Base-by-base conservation (phyloP, 2,797 vertebrate species). In the Bufotes viridis region DNA sequence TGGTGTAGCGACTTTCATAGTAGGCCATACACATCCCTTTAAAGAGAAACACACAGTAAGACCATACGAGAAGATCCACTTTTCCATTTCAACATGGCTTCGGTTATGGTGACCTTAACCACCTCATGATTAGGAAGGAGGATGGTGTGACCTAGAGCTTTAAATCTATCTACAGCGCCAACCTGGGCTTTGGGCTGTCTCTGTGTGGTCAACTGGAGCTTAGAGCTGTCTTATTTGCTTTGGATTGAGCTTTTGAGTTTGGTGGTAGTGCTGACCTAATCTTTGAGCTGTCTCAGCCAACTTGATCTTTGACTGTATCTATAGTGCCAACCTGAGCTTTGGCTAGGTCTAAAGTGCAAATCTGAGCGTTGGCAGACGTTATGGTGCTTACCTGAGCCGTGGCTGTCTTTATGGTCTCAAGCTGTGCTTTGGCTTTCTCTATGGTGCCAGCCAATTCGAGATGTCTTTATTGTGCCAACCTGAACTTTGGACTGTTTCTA, bases 1-100 rank as follows among this genome's bases (percentile, higher is more conserved):
- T 88, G 67, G 87, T 88, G 42, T 88, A 88, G 34, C 67, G 65
- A 65, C 87, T 88, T 78, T 88, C 87, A 12, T 88, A 88, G 42
- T 88, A 88, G 63, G 87, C 34, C 87, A 88, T 18, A 58, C 87
- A 88, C 87, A 88, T 88, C 87, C 87, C 87, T 88, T 69, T 14
- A 34, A 76, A 70, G 26, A 82, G 3, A 61, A 8, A n/a, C n/a
- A 81, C 13, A 20, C 9, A 0, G 2, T 49, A 74, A 29, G 5
- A 74, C 9, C 42, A 29, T 7, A 49, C 18, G 20, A 72, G 20
- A 72, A 42, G 69, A 72, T 5, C 15, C 69, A 42, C 2, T 7
- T 17, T 9, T 42, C 14, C 42, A 57, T 11, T 3, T 57, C 55
- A 15, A 57, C 55, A 57, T 57, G 55, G 12, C 55, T 57, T 57